These are phyloP conservation scores for Hirundo rustica DNA, from an alignment of 2,797 vertebrate species.

Conservation along the genomic window DNA sequence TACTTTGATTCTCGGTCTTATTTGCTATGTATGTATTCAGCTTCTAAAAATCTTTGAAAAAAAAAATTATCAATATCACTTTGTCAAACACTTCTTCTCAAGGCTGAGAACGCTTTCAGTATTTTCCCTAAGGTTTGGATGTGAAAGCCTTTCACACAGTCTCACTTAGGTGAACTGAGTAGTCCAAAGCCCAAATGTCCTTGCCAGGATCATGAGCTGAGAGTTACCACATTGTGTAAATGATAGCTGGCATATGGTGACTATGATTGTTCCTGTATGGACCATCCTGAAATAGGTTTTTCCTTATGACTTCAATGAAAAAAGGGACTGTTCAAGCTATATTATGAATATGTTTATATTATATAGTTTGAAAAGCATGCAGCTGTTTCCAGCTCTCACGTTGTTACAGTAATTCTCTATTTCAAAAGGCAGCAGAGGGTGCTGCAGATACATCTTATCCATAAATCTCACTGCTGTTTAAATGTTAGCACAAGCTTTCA, in stretches of 20 bases:
- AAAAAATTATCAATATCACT: neutral
- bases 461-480: slow-evolving; percentile 4
- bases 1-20: neutral
- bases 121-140: neutral
- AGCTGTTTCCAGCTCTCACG: neutral
- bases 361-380: neutral
- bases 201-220: neutral
- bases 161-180: neutral
- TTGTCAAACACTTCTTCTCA: neutral
- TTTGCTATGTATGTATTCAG: neutral
- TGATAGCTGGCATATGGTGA: neutral
- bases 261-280: neutral
- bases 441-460: slow-evolving; percentile 28
- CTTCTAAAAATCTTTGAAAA: neutral
- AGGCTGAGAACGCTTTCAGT: neutral
- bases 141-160: neutral
- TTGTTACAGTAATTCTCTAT: neutral
- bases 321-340: neutral
- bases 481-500: neutral
- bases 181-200: neutral
- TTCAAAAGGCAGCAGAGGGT: slow-evolving; percentile 60
- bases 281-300: neutral
- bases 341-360: neutral
- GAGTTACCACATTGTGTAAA: neutral
- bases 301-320: neutral